A percentile compares a stretch with the other conserved stretches of the same genome.
phyloP scores from a whole-genome alignment of 1,140 invertebrate species.

The Drosophila navojoa region DNA sequence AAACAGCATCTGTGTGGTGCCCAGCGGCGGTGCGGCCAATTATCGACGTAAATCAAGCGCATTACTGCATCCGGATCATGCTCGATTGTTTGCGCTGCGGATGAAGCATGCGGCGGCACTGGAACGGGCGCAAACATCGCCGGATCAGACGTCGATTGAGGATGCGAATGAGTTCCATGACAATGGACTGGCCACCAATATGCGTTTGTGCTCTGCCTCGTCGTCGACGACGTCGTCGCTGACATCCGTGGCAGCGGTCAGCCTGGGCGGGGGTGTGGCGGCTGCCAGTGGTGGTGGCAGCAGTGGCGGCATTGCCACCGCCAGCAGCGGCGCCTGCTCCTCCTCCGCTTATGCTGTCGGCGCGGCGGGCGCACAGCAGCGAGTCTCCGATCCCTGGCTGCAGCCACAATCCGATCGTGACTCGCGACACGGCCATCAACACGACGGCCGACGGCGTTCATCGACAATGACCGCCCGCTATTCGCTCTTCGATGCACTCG shows the following conservation, averaged over 20 bases:
- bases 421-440: slow-evolving; percentile 58
- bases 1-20: slow-evolving; percentile 76
- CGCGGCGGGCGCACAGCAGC: slow-evolving; percentile 84
- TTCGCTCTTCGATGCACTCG: slow-evolving; percentile 89
- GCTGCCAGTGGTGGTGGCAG: slow-evolving; percentile 49
- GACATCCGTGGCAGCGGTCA: slow-evolving; percentile 85
- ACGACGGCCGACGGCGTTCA: slow-evolving; percentile 81
- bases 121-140: slow-evolving; percentile 78
- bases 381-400: slow-evolving; percentile 84
- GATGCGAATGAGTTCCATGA: slow-evolving; percentile 82
- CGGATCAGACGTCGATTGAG: slow-evolving; percentile 83
- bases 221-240: slow-evolving; percentile 86
- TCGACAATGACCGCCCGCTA: slow-evolving; percentile 86
- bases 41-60: slow-evolving; percentile 86
- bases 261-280: slow-evolving; percentile 72
- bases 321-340: slow-evolving; percentile 67
- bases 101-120: slow-evolving; percentile 85
- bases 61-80: slow-evolving; percentile 89
- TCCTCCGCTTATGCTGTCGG: slow-evolving; percentile 79
- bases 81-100: slow-evolving; percentile 85
- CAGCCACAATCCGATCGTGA: slow-evolving; percentile 82
- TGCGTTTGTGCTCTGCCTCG: slow-evolving; percentile 83
- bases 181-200: slow-evolving; percentile 73
- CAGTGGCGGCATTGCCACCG: slow-evolving; percentile 58
- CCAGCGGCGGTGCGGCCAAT: slow-evolving; percentile 45